phyloP scores from a whole-genome alignment of 2,797 vertebrate genomes.

The Crenichthys baileyi region DNA sequence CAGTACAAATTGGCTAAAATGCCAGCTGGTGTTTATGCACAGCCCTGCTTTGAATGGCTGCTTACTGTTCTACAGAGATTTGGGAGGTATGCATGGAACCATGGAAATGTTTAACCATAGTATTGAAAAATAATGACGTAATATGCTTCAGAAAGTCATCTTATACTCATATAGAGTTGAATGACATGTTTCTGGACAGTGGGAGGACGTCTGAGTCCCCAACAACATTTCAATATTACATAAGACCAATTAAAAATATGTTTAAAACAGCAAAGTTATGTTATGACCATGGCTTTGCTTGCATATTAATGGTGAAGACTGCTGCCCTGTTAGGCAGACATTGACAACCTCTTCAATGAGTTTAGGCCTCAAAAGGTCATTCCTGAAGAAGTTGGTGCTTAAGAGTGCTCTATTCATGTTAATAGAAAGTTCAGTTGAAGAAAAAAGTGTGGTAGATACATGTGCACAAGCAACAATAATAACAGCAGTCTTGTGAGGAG shows the following conservation, averaged over 20 bases:
- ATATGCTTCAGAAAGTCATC: not conserved
- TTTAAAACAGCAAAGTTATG: not conserved
- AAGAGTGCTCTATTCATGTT: not conserved
- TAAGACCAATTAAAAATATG: not conserved
- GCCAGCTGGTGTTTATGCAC: conserved; percentile 58
- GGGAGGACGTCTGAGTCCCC: not conserved
- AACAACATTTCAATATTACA: not conserved
- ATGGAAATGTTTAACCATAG: conserved; percentile 1
- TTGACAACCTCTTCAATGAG: not conserved
- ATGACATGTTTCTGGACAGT: not conserved
- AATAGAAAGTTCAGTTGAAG: not conserved
- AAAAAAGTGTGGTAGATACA: not conserved
- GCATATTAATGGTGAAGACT: not conserved
- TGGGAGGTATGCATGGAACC: conserved; percentile 21
- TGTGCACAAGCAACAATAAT: not conserved
- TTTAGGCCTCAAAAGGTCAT: not conserved
- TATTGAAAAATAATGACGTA: not conserved
- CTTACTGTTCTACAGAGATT: conserved; percentile 29
- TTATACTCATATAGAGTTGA: not conserved
- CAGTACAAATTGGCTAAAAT: conserved; percentile 60
- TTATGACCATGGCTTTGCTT: not conserved
- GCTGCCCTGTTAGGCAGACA: no score
- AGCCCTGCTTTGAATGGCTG: conserved; percentile 21
- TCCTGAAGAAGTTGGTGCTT: not conserved
- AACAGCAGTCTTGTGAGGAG: not conserved